Evolutionary conservation across 2,797 vertebrate species (phyloP).

Genomic region (Triplophysa yarkandensis): DNA sequence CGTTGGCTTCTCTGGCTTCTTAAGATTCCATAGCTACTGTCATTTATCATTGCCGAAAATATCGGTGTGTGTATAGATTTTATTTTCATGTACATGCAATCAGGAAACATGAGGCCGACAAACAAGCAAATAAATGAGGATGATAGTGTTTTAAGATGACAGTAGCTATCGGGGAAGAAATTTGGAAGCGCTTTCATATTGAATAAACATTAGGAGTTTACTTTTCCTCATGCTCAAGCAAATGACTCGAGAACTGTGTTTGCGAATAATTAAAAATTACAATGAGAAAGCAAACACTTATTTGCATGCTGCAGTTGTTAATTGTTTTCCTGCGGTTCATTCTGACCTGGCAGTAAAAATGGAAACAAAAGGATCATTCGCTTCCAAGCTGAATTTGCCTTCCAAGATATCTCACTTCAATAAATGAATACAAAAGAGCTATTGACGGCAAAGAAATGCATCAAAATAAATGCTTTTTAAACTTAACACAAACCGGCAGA

Average conservation of each 20-base stretch:
- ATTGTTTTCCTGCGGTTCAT: slow-evolving; percentile 14
- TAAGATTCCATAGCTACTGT: neutral
- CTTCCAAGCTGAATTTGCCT: neutral
- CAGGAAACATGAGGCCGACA: neutral
- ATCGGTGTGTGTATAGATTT: neutral
- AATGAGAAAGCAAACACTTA: neutral
- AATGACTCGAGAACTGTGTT: slow-evolving; percentile 22
- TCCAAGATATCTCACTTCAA: slow-evolving; percentile 1
- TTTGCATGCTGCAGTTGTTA: slow-evolving; percentile 16
- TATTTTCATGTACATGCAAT: slow-evolving; percentile 3
- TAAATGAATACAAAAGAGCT: slow-evolving; percentile 3
- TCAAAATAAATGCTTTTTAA: slow-evolving; percentile 44
- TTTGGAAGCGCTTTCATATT: neutral
- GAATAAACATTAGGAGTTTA: slow-evolving; percentile 23
- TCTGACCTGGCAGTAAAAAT: slow-evolving; percentile 6
- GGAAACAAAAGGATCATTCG: neutral
- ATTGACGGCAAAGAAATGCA: slow-evolving; percentile 33
- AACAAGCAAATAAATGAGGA: slow-evolving; percentile 20
- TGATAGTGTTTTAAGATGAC: neutral
- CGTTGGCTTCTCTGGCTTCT: neutral
- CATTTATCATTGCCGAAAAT: slow-evolving; percentile 32
- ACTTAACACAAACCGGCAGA: slow-evolving; percentile 41
- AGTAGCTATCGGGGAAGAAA: neutral
- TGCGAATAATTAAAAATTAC: slow-evolving; percentile 13
- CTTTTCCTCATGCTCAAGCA: slow-evolving; percentile 1